phyloP scores from a whole-genome alignment of 92 coral and sea anemone genomes.

The Epizoanthus rinbou region DNA sequence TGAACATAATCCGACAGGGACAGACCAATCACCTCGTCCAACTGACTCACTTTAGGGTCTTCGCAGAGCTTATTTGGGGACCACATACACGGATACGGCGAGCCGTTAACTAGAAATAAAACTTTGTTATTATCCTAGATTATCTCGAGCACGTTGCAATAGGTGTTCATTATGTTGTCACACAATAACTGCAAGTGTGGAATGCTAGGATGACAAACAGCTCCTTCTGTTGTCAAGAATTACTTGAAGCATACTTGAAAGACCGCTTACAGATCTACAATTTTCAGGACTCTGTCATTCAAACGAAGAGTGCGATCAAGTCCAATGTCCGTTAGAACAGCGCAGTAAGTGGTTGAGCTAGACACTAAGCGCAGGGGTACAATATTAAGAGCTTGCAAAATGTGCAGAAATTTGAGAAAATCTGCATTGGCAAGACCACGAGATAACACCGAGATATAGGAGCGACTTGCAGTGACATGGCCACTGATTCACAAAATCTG shows the following conservation, averaged over 20 bases:
- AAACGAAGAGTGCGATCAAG: neutral
- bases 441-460: neutral
- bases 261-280: neutral
- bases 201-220: slow-evolving; percentile 49
- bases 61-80: neutral
- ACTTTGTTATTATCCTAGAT: neutral
- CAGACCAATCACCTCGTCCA: slow-evolving; percentile 35
- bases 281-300: slow-evolving; percentile 37
- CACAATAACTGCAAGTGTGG: slow-evolving; percentile 52
- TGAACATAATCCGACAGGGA: neutral
- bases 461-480: neutral
- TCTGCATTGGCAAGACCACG: neutral
- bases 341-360: neutral
- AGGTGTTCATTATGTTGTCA: slow-evolving; percentile 33
- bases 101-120: neutral
- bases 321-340: slow-evolving; percentile 1
- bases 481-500: neutral
- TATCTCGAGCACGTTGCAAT: neutral
- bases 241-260: slow-evolving; percentile 24
- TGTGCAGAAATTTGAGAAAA: neutral
- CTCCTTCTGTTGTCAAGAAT: slow-evolving; percentile 28
- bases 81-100: neutral
- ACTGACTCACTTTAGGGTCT: slow-evolving; percentile 18
- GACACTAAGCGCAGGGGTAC: neutral
- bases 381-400: neutral